Percentiles rank a stretch among this genome's conserved stretches.
Conservation (phyloP, 2,113 vertebrate species). For the Lycaon pictus region DNA sequence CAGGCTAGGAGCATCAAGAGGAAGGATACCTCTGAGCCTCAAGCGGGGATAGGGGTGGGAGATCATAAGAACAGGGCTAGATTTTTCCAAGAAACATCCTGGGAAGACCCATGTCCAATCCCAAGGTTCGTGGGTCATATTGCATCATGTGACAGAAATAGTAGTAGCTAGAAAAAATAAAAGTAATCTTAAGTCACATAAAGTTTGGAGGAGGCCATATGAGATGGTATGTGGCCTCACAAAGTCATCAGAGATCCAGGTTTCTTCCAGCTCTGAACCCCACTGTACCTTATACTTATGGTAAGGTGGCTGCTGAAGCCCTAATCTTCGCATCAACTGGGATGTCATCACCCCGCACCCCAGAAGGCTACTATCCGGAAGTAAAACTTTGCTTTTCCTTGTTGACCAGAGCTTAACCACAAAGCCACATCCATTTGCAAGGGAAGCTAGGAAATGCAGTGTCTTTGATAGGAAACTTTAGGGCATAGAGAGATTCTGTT, state of each 20-base stretch:
- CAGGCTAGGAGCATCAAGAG: not conserved
- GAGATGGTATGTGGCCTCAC: not conserved
- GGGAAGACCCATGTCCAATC: not conserved
- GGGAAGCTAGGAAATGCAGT: not conserved
- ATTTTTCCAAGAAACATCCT: not conserved
- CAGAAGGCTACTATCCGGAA: accelerated
- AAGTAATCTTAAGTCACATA: not conserved
- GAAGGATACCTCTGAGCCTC: not conserved
- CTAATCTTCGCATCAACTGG: not conserved
- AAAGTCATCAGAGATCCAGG: not conserved
- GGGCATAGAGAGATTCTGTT: not conserved
- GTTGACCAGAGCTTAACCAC: not conserved
- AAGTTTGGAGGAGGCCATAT: not conserved
- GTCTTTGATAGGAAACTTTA: not conserved
- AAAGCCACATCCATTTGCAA: not conserved
- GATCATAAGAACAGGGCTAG: too few relatives aligned
- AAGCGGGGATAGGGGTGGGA: not conserved
- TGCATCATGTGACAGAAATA: not conserved
- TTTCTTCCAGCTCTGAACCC: accelerated
- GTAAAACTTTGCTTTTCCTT: not conserved
- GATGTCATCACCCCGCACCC: not conserved
- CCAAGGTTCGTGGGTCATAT: not conserved
- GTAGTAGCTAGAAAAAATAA: not conserved
- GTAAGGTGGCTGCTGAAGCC: not conserved
- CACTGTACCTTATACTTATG: accelerated